These are phyloP conservation scores for Silurus asotus DNA, from an alignment of 2,113 vertebrate genomes.

Conservation along the genomic window DNA sequence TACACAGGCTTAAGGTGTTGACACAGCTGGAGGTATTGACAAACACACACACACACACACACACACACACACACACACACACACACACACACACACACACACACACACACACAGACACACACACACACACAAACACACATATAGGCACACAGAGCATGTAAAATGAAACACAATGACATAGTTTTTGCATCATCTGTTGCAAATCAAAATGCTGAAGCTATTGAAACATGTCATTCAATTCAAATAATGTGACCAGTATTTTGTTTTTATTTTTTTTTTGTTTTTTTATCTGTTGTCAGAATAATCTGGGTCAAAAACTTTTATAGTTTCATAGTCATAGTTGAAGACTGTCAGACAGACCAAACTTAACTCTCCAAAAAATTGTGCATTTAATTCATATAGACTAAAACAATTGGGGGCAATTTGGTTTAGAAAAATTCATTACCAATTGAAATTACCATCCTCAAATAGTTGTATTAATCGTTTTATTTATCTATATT, in stretches of 20 bases:
- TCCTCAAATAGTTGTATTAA: neutral
- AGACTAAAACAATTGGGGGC: neutral
- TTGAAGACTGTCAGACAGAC: neutral
- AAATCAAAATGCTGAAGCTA: neutral
- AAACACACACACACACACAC: constrained; percentile 1
- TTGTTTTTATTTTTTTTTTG: neutral
- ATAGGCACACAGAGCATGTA: too few relatives aligned
- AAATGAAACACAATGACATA: neutral
- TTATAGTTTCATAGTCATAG: too few relatives aligned
- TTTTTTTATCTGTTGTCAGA: neutral
- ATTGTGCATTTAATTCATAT: neutral
- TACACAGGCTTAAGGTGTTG: constrained; percentile 10
- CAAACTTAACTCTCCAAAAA: neutral
- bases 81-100: neutral
- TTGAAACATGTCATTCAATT: neutral
- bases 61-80: neutral
- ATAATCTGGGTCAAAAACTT: neutral
- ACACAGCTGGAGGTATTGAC: constrained; percentile 6
- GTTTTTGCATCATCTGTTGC: neutral
- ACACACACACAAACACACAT: neutral
- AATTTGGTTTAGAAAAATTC: neutral
- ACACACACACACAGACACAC: neutral
- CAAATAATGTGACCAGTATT: too few relatives aligned
- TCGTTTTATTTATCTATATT: neutral
- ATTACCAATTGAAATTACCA: neutral